Evolutionary conservation across 2,797 vertebrate genomes (phyloP).

Genomic region (Eutrigla gurnardus): DNA sequence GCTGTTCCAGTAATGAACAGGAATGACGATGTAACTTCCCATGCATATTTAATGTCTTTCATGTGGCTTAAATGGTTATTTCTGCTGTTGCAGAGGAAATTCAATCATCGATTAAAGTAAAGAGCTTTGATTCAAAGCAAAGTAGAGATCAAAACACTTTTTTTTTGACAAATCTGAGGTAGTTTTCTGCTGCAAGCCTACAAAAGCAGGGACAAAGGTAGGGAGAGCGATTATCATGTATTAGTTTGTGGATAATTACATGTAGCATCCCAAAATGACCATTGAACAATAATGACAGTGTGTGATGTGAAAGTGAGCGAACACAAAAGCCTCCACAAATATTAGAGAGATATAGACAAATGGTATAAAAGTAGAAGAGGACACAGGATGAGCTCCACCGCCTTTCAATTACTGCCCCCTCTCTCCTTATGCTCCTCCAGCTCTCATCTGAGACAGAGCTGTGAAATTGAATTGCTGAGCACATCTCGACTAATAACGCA

Average conservation of each 20-base stretch:
- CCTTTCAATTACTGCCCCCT: constrained; percentile 75
- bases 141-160: constrained; percentile 42
- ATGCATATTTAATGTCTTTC: constrained; percentile 31
- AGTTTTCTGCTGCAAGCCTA: constrained; percentile 18
- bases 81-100: constrained; percentile 32
- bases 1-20: constrained; percentile 4
- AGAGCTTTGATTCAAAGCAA: constrained; percentile 53
- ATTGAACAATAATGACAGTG: constrained; percentile 9
- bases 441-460: constrained; percentile 68
- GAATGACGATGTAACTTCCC: constrained; percentile 7
- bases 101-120: constrained; percentile 51
- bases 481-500: constrained; percentile 77
- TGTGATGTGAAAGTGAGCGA: constrained; percentile 19
- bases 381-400: constrained; percentile 67
- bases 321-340: constrained; percentile 18
- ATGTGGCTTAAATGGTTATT: constrained; percentile 42
- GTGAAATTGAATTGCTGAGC: constrained; percentile 80
- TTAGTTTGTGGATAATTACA: constrained; percentile 18
- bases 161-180: constrained; percentile 42
- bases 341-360: constrained; percentile 39
- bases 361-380: constrained; percentile 36
- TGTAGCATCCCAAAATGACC: constrained; percentile 4
- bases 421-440: constrained; percentile 60
- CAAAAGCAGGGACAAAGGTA: constrained; percentile 29
- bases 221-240: constrained; percentile 1